Evolutionary conservation across 2,888 invertebrate genomes (phyloP).

Genomic region (Rotaria macrura): DNA sequence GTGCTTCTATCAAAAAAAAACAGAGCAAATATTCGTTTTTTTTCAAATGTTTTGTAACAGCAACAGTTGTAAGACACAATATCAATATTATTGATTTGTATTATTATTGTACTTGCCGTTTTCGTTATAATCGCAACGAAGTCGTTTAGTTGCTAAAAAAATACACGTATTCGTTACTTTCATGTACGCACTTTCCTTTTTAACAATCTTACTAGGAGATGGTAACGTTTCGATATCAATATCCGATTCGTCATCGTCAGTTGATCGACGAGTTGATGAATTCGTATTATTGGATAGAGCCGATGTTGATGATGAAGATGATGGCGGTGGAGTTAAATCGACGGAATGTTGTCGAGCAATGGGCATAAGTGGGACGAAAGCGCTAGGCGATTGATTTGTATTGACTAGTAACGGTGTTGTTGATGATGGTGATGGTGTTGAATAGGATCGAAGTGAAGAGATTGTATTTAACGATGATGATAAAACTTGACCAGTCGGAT

Average conservation of each 20-base stretch:
- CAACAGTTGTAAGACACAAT: background rate
- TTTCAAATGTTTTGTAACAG: too few relatives aligned
- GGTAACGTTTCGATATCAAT: slow-evolving; percentile 2
- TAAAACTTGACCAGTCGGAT: background rate
- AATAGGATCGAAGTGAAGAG: background rate
- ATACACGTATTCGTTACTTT: too few relatives aligned
- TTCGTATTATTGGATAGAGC: background rate
- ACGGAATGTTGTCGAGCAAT: background rate
- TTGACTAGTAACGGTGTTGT: background rate
- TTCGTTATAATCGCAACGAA: background rate
- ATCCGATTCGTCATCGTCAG: background rate
- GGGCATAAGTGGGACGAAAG: background rate
- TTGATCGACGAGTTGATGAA: background rate
- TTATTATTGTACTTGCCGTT: background rate
- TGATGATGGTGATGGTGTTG: background rate
- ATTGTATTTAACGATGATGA: background rate
- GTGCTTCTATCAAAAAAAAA: background rate
- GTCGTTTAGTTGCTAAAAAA: background rate
- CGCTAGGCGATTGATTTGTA: background rate
- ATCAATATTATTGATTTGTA: background rate
- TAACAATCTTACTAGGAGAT: background rate
- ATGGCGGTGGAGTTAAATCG: background rate
- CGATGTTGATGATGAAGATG: background rate
- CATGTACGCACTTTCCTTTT: too few relatives aligned
- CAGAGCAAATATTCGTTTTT: background rate